Base-by-base conservation (phyloP, 2,113 vertebrate species). In the Hippocampus abdominalis region DNA sequence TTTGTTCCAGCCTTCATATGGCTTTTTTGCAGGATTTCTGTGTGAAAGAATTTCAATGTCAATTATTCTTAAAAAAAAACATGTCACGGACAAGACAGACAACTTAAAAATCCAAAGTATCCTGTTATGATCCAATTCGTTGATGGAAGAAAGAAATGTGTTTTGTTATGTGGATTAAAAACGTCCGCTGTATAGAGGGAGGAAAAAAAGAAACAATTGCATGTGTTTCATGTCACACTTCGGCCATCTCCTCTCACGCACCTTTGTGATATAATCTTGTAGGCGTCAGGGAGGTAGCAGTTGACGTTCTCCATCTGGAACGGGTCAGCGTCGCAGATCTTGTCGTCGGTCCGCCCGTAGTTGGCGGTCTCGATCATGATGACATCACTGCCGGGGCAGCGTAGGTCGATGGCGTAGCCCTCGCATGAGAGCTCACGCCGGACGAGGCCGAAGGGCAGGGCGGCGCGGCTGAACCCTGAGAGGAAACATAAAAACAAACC, bases 221-320 rank as follows among this genome's bases (percentile, higher is more conserved):
- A 20, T 36, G 57, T 8, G 3, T 60, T 32, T 32, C 27, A 60
- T 32, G 57, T 60, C 57, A 60, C 32, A 60, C 16, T 32, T 29
- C 29, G 18, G 21, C n/a, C 21, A n/a, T 53, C 49, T 29, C 25
- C 54, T 32, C 57, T 32, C 57, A 60, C 27, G 29, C 94, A 98
- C 97, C 97, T 98, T 91, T 98, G 96, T 84, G 96, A 98, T 94
- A 97, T 97, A 80, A 98, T 98, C 93, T 98, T 99, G 93, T 98
- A 98, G 89, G 97, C 97, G 3, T 98, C 97, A 71, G 97, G 96
- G 88, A 98, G 97, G 93, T 98, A 98, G 91, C 97, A 99, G 84
- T 98, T 95, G 74, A 94, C 94, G 80, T 99, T 99, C 89, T 99
- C 96, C 97, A 99, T 99, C 92, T 98, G 97, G 93, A 98, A 98